These are phyloP conservation scores for Sceloporus undulatus DNA, from an alignment of 2,113 vertebrate species.

Conservation along the genomic window DNA sequence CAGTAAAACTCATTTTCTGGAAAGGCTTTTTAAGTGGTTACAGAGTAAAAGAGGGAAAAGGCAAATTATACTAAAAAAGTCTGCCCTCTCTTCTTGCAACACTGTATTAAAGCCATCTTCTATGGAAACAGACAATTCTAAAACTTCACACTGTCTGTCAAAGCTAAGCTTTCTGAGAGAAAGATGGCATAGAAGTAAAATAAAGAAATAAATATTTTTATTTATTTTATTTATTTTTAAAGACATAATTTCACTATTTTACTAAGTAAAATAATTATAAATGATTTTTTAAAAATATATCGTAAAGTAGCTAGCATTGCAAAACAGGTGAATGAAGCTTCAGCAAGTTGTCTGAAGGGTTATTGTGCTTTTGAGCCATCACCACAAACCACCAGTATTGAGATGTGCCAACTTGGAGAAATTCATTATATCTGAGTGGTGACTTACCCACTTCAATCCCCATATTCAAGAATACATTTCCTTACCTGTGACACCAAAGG, in stretches of 20 bases:
- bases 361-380: neutral
- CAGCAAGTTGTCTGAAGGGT: neutral
- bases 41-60: neutral
- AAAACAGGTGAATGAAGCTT: neutral
- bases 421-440: neutral
- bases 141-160: neutral
- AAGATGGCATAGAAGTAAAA: neutral
- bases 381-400: neutral
- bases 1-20: neutral
- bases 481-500: conserved; percentile 98
- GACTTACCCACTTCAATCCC: neutral
- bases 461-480: conserved; percentile 19
- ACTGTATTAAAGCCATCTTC: neutral
- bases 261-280: conserved; percentile 14
- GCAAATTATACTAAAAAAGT: neutral
- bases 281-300: neutral
- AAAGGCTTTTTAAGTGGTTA: neutral
- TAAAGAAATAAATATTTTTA: neutral
- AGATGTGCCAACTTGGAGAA: neutral
- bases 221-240: neutral
- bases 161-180: neutral
- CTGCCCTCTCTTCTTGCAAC: neutral
- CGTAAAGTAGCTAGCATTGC: neutral
- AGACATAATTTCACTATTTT: neutral
- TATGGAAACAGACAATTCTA: neutral